Conservation (phyloP, 2,888 invertebrate genomes). For the Malachius bipustulatus region DNA sequence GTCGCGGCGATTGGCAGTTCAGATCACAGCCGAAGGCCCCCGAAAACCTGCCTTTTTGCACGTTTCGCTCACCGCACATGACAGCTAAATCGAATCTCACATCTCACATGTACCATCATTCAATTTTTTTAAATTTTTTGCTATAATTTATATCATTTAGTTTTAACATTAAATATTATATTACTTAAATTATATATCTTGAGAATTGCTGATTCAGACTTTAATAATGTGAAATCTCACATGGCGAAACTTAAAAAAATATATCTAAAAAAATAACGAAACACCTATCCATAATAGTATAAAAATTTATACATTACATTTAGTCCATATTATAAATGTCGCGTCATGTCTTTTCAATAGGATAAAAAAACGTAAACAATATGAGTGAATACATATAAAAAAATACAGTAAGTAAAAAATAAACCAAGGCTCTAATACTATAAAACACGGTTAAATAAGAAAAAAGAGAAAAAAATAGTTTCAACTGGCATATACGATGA, state of each 20-base stretch:
- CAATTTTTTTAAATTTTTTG: constrained; percentile 14
- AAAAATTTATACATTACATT: constrained; percentile 29
- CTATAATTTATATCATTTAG: constrained; percentile 24
- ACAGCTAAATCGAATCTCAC: constrained; percentile 11
- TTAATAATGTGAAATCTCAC: constrained; percentile 37
- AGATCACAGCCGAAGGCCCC: constrained; percentile 38
- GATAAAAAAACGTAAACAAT: constrained; percentile 14
- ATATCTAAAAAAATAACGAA: constrained; percentile 36
- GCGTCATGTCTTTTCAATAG: constrained; percentile 34
- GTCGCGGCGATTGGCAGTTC: constrained; percentile 32
- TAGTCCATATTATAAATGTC: constrained; percentile 26
- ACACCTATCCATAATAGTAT: constrained; percentile 31
- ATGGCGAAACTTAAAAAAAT: constrained; percentile 37
- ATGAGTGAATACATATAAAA: background rate
- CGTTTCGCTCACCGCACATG: constrained; percentile 19
- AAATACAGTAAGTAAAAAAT: constrained; percentile 14
- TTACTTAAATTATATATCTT: constrained; percentile 38
- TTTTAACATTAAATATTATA: constrained; percentile 29
- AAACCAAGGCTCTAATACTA: constrained; percentile 31
- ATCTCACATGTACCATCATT: constrained; percentile 12
- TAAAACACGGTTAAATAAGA: constrained; percentile 28
- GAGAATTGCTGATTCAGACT: constrained; percentile 42
- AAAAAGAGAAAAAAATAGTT: constrained; percentile 22
- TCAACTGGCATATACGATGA: constrained; percentile 36
- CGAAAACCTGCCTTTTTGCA: constrained; percentile 24